Evolutionary conservation across 2,888 invertebrate species (phyloP), one percentile per base, ranked within the genome.

Genomic region (Isoperla grammatica): DNA sequence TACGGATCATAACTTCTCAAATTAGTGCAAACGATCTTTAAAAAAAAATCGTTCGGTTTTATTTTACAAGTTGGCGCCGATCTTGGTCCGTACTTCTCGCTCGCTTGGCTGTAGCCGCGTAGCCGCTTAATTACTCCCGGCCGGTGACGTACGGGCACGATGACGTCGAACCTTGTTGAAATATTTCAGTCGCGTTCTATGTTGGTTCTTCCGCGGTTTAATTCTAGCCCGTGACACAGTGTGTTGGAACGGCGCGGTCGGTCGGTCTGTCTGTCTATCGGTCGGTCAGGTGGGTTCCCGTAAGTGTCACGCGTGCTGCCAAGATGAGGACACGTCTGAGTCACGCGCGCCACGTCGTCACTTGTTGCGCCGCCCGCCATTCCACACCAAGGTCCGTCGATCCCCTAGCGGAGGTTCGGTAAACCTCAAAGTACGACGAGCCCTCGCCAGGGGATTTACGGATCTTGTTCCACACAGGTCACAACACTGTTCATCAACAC

Each of bases 121-220:
- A n/a, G 4, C 45, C 45, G 45, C 45, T 45, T 13, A n/a, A 45
- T n/a, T 15, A 45, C 3, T 2, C 45, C 45, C 8, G 4, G 42
- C 13, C 42, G 5, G 29, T 29, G 29, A 29, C 29, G 29, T 29
- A 29, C 8, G 8, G 5, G n/a, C 4, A 29, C 29, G 29, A 29
- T 29, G 29, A 29, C 29, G 29, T n/a, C n/a, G n/a, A n/a, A n/a
- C n/a, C n/a, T n/a, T n/a, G n/a, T 29, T 29, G 29, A 29, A 29
- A 29, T 29, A 29, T 29, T 29, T 29, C 29, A 6, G 29, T 29
- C 29, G 29, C 29, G 29, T 29, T 29, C 29, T 29, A 29, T 4
- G 42, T 42, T 15, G 42, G 13, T 11, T 37, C 37, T 53, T 39
- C 53, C 53, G 53, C 39, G 53, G 53, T 53, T 15, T 53, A 53